Base-by-base conservation (phyloP, 1,140 invertebrate species). In the Charaxes varanes region DNA sequence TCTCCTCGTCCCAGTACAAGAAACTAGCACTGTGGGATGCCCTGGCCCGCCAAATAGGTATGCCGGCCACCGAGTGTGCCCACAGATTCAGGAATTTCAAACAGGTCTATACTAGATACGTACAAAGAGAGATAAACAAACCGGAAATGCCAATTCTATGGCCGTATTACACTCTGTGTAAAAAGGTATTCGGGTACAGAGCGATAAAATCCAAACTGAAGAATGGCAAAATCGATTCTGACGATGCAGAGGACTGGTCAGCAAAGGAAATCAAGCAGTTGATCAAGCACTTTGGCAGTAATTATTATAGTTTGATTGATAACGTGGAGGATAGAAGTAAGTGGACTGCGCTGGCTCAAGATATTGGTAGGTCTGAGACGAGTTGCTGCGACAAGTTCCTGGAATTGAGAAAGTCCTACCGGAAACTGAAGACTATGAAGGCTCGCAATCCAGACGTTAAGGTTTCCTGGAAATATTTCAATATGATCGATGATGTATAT, bases 121-220 rank as follows among this genome's bases (percentile, higher is more conserved):
- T 83, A 0, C 70, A 80, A 42, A 64, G 73, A 16, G 79, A 83
- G 36, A 77, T 78, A 26, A 68, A 60, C 6, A 77, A 70, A 43
- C 79, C 76, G 0, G 72, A 76, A 13, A 73, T 67, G 54, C 73
- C 73, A 6, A 80, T 83, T 12, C 13, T 74, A 0, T 83, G 79
- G 79, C 79, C 76, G 11, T 83, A 80, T 18, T 83, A 79, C 19
- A 44, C 57, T 11, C 34, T 77, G 5, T 83, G 74, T 42, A 83
- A 83, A 23, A 83, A 83, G 56, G 74, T 80, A 2, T 83, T 83
- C 23, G 76, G 76, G 2, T 79, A 79, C 33, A 36, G 76, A 52
- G 59, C 63, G 0, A 64, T 79, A n/a, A 83, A 79, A 35, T 44
- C 57, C 0, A 76, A 76, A 34, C 36, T 79, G 2, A 76, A 72